Evolutionary conservation across 2,888 invertebrate genomes (phyloP).

Genomic region (Athalia cordata): DNA sequence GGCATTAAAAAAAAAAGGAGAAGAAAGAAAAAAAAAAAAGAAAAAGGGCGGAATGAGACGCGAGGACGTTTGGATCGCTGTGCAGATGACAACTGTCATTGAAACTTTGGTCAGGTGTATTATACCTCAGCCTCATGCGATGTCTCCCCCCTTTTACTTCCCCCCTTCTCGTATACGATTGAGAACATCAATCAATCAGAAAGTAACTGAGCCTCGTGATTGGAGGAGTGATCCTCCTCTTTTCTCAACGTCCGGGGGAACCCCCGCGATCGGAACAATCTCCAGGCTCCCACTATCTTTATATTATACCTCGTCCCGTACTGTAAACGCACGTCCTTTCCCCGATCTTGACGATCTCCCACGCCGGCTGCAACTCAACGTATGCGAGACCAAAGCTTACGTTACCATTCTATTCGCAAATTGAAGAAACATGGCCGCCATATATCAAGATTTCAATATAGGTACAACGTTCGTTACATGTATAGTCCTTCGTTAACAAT

Average conservation of each 20-base stretch:
- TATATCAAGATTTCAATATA: not conserved
- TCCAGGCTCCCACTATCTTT: slow-evolving; percentile 19
- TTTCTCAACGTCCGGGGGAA: not conserved
- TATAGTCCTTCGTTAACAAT: too few relatives aligned
- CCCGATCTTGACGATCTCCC: slow-evolving; percentile 30
- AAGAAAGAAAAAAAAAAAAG: not conserved
- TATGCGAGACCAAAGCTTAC: not conserved
- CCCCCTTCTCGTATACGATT: slow-evolving; percentile 1
- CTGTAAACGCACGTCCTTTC: slow-evolving; percentile 3
- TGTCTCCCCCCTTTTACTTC: not conserved
- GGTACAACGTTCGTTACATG: too few relatives aligned
- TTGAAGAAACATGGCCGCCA: slow-evolving; percentile 32
- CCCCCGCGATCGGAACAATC: slow-evolving; percentile 32
- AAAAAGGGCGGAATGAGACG: not conserved
- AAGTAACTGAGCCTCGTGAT: slow-evolving; percentile 5
- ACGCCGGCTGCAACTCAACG: not conserved
- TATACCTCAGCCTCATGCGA: too few relatives aligned
- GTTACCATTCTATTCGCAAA: slow-evolving; percentile 8
- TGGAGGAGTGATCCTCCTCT: slow-evolving; percentile 31
- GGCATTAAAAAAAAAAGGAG: not conserved
- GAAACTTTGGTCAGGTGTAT: slow-evolving; percentile 2
- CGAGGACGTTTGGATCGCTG: not conserved
- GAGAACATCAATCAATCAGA: slow-evolving; percentile 33
- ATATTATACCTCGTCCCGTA: too few relatives aligned
- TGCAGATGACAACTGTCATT: not conserved